Evolutionary conservation across 64 coral and sea anemone genomes (phyloP).

Genomic region (Porites australiensis): DNA sequence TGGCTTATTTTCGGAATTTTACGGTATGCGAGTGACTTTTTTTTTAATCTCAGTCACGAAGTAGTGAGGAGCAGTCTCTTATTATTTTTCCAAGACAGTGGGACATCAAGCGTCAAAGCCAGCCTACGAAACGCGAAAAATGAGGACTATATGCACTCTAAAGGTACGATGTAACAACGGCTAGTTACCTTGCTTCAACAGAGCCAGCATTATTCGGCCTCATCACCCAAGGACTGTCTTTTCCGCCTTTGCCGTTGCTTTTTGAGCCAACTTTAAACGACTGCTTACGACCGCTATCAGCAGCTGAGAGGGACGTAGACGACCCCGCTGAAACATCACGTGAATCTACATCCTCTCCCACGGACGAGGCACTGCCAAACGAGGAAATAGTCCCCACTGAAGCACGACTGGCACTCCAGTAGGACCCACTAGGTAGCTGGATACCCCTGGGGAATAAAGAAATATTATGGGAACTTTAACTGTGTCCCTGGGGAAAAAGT

Average conservation of each 20-base stretch:
- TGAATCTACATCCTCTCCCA: slow-evolving; percentile 79
- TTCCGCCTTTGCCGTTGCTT: slow-evolving; percentile 40
- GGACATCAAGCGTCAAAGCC: too few species aligned
- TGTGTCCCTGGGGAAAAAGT: not conserved
- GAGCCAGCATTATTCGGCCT: slow-evolving; percentile 43
- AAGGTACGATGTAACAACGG: too few species aligned
- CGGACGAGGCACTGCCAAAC: slow-evolving; percentile 67
- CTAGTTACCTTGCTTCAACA: not conserved
- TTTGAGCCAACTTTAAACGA: slow-evolving; percentile 53
- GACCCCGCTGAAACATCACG: slow-evolving; percentile 66
- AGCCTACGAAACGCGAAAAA: too few species aligned
- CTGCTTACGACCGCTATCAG: slow-evolving; percentile 15
- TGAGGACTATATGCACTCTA: too few species aligned
- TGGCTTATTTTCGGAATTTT: too few species aligned
- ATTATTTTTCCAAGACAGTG: too few species aligned
- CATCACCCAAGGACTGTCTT: slow-evolving; percentile 83
- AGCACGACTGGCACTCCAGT: slow-evolving; percentile 77
- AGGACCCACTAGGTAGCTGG: slow-evolving; percentile 55
- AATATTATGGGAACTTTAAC: not conserved
- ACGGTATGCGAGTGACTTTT: too few species aligned
- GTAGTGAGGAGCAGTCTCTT: too few species aligned
- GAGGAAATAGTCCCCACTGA: slow-evolving; percentile 59
- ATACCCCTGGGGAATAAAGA: slow-evolving; percentile 71
- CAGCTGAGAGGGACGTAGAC: slow-evolving; percentile 2
- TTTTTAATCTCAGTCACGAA: too few species aligned